Conservation (phyloP, 2,888 invertebrate genomes). For the Cheilosia impressa region DNA sequence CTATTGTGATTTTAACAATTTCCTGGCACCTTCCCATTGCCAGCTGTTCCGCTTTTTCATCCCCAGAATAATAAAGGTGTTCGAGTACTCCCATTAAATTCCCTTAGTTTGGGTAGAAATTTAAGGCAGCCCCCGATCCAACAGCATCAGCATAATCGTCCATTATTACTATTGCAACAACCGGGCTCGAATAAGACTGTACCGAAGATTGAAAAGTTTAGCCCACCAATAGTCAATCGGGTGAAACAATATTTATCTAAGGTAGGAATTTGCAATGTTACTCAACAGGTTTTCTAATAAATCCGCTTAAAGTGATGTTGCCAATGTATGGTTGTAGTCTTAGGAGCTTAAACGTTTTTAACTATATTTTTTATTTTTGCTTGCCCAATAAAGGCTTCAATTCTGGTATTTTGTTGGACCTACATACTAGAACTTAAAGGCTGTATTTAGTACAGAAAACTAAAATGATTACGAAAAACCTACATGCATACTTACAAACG, state of each 20-base stretch:
- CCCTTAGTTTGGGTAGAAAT: slow-evolving; percentile 58
- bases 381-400: too few relatives aligned
- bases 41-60: slow-evolving; percentile 72
- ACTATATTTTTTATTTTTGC: too few relatives aligned
- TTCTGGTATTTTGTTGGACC: too few relatives aligned
- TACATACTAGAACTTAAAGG: too few relatives aligned
- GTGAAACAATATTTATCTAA: slow-evolving; percentile 70
- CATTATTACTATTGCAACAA: slow-evolving; percentile 58
- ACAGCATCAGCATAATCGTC: slow-evolving; percentile 50
- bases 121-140: slow-evolving; percentile 47
- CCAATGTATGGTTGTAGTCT: too few relatives aligned
- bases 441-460: too few relatives aligned
- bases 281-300: slow-evolving; percentile 23
- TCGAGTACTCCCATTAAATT: slow-evolving; percentile 67
- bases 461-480: too few relatives aligned
- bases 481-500: too few relatives aligned
- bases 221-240: slow-evolving; percentile 65
- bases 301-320: background rate
- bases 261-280: slow-evolving; percentile 56
- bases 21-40: slow-evolving; percentile 50
- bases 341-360: too few relatives aligned
- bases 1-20: slow-evolving; percentile 48
- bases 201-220: slow-evolving; percentile 63
- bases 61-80: slow-evolving; percentile 67
- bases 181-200: slow-evolving; percentile 52